These are phyloP conservation scores for Nerophis lumbriciformis DNA, from an alignment of 2,113 vertebrate species.

Conservation along the genomic window DNA sequence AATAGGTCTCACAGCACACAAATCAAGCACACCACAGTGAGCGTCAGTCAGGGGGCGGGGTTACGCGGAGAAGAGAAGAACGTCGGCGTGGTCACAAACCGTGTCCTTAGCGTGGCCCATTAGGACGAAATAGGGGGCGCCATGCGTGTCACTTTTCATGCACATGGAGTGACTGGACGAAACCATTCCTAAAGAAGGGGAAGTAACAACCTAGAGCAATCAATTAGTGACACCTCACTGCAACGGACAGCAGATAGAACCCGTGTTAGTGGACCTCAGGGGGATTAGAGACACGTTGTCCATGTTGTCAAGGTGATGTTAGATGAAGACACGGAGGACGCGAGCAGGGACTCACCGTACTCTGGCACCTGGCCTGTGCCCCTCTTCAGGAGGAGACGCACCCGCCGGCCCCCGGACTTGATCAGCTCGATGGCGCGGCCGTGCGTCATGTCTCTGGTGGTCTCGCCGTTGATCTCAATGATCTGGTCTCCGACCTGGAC, in stretches of 20 bases:
- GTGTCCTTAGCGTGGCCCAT: conserved; percentile 99
- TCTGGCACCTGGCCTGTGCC: conserved; percentile 96
- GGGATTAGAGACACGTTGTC: not conserved
- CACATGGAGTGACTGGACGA: conserved; percentile 99
- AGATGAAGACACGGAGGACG: not conserved
- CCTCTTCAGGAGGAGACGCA: conserved; percentile 89
- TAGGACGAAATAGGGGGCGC: conserved; percentile 99
- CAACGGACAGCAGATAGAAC: conserved; percentile 76
- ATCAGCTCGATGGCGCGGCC: conserved; percentile 95
- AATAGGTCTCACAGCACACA: not conserved
- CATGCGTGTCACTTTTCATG: conserved; percentile 99
- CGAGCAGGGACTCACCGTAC: conserved; percentile 80
- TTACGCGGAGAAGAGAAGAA: conserved; percentile 77
- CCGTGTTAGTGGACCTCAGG: conserved; percentile 54
- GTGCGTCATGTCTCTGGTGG: conserved; percentile 95
- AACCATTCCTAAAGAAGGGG: conserved; percentile 99
- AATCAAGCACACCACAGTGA: not conserved
- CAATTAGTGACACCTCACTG: conserved; percentile 96
- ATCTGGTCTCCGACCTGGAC: conserved; percentile 96
- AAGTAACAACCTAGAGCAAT: conserved; percentile 99
- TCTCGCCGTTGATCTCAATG: conserved; percentile 98
- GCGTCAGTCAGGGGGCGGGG: too few relatives aligned
- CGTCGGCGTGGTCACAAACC: conserved; percentile 96
- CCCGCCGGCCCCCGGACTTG: conserved; percentile 91
- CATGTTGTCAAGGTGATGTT: conserved; percentile 25